Conservation (phyloP, 2,797 vertebrate genomes). For the Hydrocynus forskahlii region DNA sequence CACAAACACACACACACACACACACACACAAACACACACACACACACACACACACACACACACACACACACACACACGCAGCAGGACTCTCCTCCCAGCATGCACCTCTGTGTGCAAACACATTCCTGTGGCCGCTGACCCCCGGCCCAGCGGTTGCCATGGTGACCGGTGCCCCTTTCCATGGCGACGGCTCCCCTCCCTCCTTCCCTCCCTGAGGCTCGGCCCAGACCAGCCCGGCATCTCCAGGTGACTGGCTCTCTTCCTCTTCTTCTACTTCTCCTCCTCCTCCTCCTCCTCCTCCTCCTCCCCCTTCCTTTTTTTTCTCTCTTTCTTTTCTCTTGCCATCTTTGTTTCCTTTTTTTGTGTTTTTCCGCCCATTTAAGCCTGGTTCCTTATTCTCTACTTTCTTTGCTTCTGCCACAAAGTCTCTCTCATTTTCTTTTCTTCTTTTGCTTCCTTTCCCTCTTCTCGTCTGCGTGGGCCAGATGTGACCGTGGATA, state of each 20-base stretch:
- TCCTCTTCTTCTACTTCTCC: constrained; percentile 43
- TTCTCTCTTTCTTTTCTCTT: background rate
- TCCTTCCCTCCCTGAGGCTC: constrained; percentile 18
- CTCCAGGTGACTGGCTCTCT: constrained; percentile 58
- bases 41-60: constrained; percentile 57
- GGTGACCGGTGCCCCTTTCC: constrained; percentile 77
- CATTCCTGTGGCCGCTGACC: constrained; percentile 82
- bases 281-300: constrained; percentile 59
- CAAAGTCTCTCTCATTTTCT: constrained; percentile 1
- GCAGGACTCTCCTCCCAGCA: constrained; percentile 73
- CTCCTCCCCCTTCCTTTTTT: constrained; percentile 10
- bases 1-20: constrained; percentile 32
- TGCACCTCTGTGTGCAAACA: constrained; percentile 71
- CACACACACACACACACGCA: constrained; percentile 59
- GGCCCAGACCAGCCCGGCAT: constrained; percentile 51
- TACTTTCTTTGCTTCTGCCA: constrained; percentile 7
- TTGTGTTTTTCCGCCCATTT: constrained; percentile 15
- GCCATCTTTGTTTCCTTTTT: constrained; percentile 4
- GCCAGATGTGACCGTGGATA: background rate
- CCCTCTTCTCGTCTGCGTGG: constrained; percentile 21
- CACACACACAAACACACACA: constrained; percentile 58
- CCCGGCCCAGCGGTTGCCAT: constrained; percentile 80
- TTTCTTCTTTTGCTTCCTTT: constrained; percentile 1
- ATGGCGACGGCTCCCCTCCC: constrained; percentile 70
- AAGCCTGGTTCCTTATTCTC: constrained; percentile 15